Evolutionary conservation across 2,888 invertebrate genomes (phyloP).

Genomic region (Ophion costatus): DNA sequence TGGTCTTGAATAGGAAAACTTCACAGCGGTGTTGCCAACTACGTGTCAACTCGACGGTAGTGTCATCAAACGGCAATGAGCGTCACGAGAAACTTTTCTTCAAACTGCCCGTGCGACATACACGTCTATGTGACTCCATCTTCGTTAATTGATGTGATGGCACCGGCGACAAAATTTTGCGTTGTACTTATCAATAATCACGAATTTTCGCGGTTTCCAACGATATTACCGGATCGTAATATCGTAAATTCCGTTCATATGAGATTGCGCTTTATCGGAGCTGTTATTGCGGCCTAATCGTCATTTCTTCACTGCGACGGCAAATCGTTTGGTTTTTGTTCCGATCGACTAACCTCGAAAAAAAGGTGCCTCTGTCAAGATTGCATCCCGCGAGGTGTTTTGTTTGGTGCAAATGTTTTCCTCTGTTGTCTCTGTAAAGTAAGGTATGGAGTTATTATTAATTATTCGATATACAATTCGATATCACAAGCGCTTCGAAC

Average conservation of each 20-base stretch:
- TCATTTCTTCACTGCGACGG: not conserved
- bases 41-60: too few species aligned
- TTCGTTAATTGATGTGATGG: slow-evolving; percentile 30
- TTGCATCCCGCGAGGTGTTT: not conserved
- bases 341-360: slow-evolving; percentile 30
- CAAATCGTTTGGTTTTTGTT: slow-evolving; percentile 19
- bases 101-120: too few species aligned
- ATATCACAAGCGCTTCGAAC: too few species aligned
- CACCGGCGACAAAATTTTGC: slow-evolving; percentile 43
- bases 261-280: not conserved
- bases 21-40: too few species aligned
- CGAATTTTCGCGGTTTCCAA: slow-evolving; percentile 16
- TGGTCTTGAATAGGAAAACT: too few species aligned
- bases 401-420: not conserved
- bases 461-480: slow-evolving; percentile 10
- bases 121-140: too few species aligned
- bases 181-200: slow-evolving; percentile 31
- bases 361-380: slow-evolving; percentile 15
- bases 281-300: not conserved
- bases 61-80: too few species aligned
- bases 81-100: too few species aligned
- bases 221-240: slow-evolving; percentile 6
- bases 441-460: slow-evolving; percentile 2
- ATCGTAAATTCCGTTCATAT: not conserved
- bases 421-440: not conserved